A percentile compares a stretch with the other conserved stretches of the same genome.
Evolutionary conservation across 2,113 vertebrate species (phyloP).

Genomic region (Psettodes erumei): DNA sequence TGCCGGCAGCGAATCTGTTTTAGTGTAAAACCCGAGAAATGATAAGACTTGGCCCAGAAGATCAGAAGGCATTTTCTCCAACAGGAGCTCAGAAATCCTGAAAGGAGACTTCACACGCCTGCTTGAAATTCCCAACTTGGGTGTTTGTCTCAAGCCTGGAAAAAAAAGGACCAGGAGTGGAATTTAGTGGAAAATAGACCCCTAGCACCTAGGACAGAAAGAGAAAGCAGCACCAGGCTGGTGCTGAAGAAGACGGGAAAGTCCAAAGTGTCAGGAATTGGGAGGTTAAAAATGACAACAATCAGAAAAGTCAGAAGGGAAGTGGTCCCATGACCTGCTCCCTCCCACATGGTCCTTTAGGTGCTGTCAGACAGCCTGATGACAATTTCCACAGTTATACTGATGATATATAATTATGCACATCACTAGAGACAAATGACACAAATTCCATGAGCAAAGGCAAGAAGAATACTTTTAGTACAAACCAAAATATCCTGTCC

Average conservation of each 20-base stretch:
- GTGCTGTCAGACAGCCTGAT: neutral
- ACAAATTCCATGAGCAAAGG: neutral
- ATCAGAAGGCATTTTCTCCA: neutral
- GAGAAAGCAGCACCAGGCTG: neutral
- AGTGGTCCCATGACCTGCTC: neutral
- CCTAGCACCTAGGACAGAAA: conserved; percentile 1
- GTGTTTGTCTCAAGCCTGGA: conserved; percentile 40
- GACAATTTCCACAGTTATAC: neutral
- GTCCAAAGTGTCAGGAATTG: neutral
- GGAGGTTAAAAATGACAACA: too few species aligned
- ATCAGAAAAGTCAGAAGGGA: neutral
- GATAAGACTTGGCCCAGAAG: neutral
- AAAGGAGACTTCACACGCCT: conserved; percentile 38
- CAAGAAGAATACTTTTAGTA: neutral
- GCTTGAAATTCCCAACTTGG: conserved; percentile 54
- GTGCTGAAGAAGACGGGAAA: neutral
- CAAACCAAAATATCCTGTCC: too few species aligned
- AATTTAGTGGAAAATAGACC: too few species aligned
- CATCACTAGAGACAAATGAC: neutral
- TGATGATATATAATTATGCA: neutral
- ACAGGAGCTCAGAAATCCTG: neutral
- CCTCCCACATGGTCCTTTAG: neutral
- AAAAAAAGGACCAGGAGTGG: neutral
- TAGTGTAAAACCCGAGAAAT: too few species aligned
- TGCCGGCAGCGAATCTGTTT: neutral